Base-by-base conservation (phyloP, 2,113 vertebrate genomes). In the Brachypodius melanocephalos region DNA sequence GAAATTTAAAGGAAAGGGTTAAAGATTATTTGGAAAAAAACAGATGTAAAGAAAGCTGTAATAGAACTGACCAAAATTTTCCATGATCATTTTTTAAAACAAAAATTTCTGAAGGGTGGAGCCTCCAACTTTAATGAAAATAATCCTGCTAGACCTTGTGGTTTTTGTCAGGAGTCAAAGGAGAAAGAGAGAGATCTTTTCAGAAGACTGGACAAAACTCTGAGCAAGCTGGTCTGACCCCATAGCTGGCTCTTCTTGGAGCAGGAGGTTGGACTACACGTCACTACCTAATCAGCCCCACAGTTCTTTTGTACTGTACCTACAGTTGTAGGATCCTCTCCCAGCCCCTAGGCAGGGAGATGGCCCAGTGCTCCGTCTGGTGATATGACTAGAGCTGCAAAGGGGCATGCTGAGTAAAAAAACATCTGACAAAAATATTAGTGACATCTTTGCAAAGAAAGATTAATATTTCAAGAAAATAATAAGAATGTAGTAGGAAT, bases 281-380 rank as follows among this genome's bases (percentile, higher is more conserved):
- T 81, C 43, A 17, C 29, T 58, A n/a, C 8, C 19, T 8, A 7
- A 9, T 19, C 17, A 20, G 24, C 17, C 63, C 40, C 18, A 3
- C 21, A 16, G 32, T 7, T 28, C 45, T 38, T 1, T 32, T 1
- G 0, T 10, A 3, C 18, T 31, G 46, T 8, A 6, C 13, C 17
- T 25, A 0, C 5, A n/a, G 32, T 6, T n/a, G 16, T 1, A 4
- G 34, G 48, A 42, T n/a, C 34, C 45, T 38, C 20, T 43, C 63
- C 68, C 4, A 4, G 48, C 15, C 52, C 52, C 24, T 0, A 2
- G 71, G 48, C 46, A 31, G 54, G 20, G 29, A 52, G 11, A 5
- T 40, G 36, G 48, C 61, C 28, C 48, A 51, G 66, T 16, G 31
- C 69, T 75, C 61, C 59, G 1, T 42, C 52, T 72, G 75, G 9